A percentile compares a stretch with the other conserved stretches of the same genome.
These are phyloP conservation scores for Catocala fraxini DNA, from an alignment of 2,888 invertebrate species.

Conservation along the genomic window DNA sequence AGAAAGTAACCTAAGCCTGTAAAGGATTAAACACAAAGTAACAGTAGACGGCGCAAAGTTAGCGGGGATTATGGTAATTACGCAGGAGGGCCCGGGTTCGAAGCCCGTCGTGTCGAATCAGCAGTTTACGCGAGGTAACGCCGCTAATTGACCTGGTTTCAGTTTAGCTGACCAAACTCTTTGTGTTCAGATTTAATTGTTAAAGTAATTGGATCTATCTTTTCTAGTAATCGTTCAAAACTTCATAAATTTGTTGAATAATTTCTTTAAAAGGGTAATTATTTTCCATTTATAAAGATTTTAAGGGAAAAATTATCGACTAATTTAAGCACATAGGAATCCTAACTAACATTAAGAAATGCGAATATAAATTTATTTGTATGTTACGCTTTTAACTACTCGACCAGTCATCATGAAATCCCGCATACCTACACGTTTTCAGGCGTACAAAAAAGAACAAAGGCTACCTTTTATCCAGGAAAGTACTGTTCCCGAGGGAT, in stretches of 20 bases:
- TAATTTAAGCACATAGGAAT: no score
- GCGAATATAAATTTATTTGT: no score
- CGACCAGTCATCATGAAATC: no score
- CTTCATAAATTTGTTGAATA: background rate
- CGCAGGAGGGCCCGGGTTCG: conserved; percentile 17
- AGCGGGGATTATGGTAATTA: conserved; percentile 55
- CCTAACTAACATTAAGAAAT: no score
- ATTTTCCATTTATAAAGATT: no score
- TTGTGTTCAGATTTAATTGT: conserved; percentile 43
- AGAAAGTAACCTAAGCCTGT: background rate
- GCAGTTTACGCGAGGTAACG: conserved; percentile 41
- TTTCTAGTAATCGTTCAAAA: conserved; percentile 19
- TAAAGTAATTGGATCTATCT: conserved; percentile 33
- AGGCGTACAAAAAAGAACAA: no score
- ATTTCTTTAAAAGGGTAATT: no score
- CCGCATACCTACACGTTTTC: no score
- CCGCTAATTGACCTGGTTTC: conserved; percentile 49
- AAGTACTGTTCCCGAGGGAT: no score
- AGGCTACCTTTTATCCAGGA: no score
- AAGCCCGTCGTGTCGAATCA: conserved; percentile 32
- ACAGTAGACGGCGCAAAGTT: conserved; percentile 37
- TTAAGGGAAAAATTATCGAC: no score
- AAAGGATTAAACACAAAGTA: conserved; percentile 44
- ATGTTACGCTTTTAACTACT: no score
- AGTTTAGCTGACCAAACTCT: conserved; percentile 46